Evolutionary conservation across 2,888 invertebrate species (phyloP).

Genomic region (Zele albiditarsus): DNA sequence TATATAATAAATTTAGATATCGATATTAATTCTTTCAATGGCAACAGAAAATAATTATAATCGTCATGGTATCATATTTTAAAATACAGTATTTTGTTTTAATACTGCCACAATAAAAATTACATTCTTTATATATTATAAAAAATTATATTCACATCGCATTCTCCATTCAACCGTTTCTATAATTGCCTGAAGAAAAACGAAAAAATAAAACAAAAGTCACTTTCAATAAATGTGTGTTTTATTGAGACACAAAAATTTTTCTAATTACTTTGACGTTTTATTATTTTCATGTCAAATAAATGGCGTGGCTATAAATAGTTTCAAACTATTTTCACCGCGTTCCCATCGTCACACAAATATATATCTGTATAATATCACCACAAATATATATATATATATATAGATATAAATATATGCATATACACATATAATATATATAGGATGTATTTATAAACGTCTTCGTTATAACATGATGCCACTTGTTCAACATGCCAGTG

Average conservation of each 20-base stretch:
- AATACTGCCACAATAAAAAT: no score
- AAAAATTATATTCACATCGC: no score
- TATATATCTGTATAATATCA: not conserved
- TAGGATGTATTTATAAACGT: not conserved
- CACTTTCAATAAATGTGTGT: not conserved
- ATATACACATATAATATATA: not conserved
- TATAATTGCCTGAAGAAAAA: no score
- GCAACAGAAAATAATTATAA: no score
- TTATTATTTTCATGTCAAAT: not conserved
- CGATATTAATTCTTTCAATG: no score
- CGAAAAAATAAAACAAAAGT: no score
- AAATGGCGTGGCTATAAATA: not conserved
- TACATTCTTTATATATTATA: no score
- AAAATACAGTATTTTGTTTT: no score
- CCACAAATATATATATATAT: not conserved
- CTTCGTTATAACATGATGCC: slow-evolving; percentile 39
- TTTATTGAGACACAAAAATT: not conserved
- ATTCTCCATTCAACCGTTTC: no score
- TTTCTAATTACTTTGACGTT: not conserved
- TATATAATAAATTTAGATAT: no score
- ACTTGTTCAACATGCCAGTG: slow-evolving; percentile 50
- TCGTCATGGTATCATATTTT: no score
- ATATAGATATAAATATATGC: not conserved
- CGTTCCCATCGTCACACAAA: not conserved
- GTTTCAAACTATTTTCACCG: not conserved